A percentile compares a stretch with the other conserved stretches of the same genome.
phyloP scores from a whole-genome alignment of 2,888 invertebrate genomes.

The Brachypalpus laphriformis region DNA sequence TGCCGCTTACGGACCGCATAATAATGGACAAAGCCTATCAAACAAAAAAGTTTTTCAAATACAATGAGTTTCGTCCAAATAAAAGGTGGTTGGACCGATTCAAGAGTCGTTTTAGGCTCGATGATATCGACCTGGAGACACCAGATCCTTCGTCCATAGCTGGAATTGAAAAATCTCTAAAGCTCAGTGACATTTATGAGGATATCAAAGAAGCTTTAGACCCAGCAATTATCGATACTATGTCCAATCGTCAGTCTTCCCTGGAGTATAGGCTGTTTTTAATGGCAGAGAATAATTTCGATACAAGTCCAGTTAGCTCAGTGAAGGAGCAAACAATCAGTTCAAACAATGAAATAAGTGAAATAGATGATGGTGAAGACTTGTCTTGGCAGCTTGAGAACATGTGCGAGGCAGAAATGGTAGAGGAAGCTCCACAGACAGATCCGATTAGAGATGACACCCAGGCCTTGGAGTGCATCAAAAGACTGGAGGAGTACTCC shows the following conservation, averaged over 20 bases:
- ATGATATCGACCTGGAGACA: slow-evolving; percentile 1
- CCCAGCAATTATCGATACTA: neutral
- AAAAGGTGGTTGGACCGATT: slow-evolving; percentile 61
- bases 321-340: slow-evolving; percentile 19
- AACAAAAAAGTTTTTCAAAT: slow-evolving; percentile 53
- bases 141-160: neutral
- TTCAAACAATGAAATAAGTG: slow-evolving; percentile 42
- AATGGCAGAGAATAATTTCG: neutral
- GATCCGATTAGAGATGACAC: slow-evolving; percentile 72
- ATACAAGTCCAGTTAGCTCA: neutral
- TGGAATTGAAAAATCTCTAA: slow-evolving; percentile 16
- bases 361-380: slow-evolving; percentile 9
- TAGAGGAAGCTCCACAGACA: neutral
- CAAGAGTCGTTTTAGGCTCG: slow-evolving; percentile 43
- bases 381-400: slow-evolving; percentile 1
- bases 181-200: slow-evolving; percentile 43
- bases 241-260: neutral
- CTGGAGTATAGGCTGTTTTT: slow-evolving; percentile 5
- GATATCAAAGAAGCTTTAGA: slow-evolving; percentile 48
- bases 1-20: slow-evolving; percentile 27
- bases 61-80: slow-evolving; percentile 58
- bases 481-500: slow-evolving; percentile 80
- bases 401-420: slow-evolving; percentile 14
- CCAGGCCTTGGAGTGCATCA: slow-evolving; percentile 79
- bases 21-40: slow-evolving; percentile 52